A percentile compares a stretch with the other conserved stretches of the same genome.
Conservation (phyloP, 1,140 invertebrate species). For the Rhynchophorus ferrugineus region DNA sequence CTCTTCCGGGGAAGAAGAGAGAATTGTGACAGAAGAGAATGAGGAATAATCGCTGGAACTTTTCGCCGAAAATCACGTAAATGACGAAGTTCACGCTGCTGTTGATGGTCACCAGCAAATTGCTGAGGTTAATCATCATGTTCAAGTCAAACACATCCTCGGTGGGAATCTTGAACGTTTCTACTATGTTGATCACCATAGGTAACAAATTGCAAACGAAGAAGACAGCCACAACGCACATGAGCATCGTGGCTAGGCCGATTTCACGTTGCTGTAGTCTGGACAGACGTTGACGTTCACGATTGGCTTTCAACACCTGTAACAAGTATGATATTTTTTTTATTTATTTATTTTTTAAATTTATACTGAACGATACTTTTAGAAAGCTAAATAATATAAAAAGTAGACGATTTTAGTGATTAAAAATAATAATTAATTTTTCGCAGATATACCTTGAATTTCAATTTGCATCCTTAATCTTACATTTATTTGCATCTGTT, state of each 20-base stretch:
- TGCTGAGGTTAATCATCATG: slow-evolving; percentile 80
- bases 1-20: slow-evolving; percentile 48
- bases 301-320: slow-evolving; percentile 74
- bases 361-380: too few species aligned
- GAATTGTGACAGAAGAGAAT: slow-evolving; percentile 72
- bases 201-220: slow-evolving; percentile 90
- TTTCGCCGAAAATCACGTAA: slow-evolving; percentile 94
- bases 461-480: too few species aligned
- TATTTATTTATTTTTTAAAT: too few species aligned
- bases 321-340: slow-evolving; percentile 29
- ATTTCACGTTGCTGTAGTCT: slow-evolving; percentile 78
- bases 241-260: slow-evolving; percentile 84
- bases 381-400: too few species aligned
- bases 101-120: slow-evolving; percentile 93
- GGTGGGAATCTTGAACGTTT: slow-evolving; percentile 53
- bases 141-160: slow-evolving; percentile 47
- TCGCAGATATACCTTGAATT: too few species aligned
- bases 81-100: slow-evolving; percentile 96
- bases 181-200: slow-evolving; percentile 80
- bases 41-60: slow-evolving; percentile 86
- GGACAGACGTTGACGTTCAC: slow-evolving; percentile 71
- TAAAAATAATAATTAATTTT: too few species aligned
- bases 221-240: slow-evolving; percentile 90
- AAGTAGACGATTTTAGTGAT: too few species aligned
- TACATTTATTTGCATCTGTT: too few species aligned